Base-by-base conservation (phyloP, 2,888 invertebrate genomes). In the Melanargia galathea region DNA sequence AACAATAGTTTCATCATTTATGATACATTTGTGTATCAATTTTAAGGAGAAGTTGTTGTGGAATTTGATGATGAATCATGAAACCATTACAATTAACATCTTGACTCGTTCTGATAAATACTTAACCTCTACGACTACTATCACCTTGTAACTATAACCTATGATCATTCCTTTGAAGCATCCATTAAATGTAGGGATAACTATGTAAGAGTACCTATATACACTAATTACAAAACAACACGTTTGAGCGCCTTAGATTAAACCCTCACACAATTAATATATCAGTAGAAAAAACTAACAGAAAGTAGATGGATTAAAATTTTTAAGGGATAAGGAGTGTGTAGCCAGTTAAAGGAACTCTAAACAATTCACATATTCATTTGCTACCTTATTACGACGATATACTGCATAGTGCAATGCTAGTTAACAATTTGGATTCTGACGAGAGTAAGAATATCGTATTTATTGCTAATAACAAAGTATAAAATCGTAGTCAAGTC, bases 71-170 rank as follows among this genome's bases (percentile, higher is more conserved):
- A 30, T 46, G 30, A 33, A 40, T 24, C 49, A 60, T 56, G 62
- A 51, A 59, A 52, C 24, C 13, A 26, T 59, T 60, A 63, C 52
- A 60, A 11, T 55, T 60, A 62, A 30, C 35, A 22, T 57, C 40
- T 10, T 40, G 20, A 6, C 40, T 10, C 40, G 20, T 56, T 56
- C 56, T 30, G 56, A 55, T 55, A 55, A 56, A 59, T 65, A 67
- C 68, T 70, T 70, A 67, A 62, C 57, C 61, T 61, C 60, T 73
- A 74, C 60, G 86, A 84, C 87, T 90, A 89, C 82, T 90, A 90
- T 90, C 90, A 90, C 90, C 84, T 83, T 85, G 81, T 82, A 46
- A 78, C 84, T 90, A 30, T 30, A 88, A 84, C 86, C 88, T 90
- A 89, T 84, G 86, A 87, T 73, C 71, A 60, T 85, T 83, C 77